These are phyloP conservation scores for Amyelois transitella DNA, from an alignment of 1,140 invertebrate genomes.

Conservation along the genomic window DNA sequence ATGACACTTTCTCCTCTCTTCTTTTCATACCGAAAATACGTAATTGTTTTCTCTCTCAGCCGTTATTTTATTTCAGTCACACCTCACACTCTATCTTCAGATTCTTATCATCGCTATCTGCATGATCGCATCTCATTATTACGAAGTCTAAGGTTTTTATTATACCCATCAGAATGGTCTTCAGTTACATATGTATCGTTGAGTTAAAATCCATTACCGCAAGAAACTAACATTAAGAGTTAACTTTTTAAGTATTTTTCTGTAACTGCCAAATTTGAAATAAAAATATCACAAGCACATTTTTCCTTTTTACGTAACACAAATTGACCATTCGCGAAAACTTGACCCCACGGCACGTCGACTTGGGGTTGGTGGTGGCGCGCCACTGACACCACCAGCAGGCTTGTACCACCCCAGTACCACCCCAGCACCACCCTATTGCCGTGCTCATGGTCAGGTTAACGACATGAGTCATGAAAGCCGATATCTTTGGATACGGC, in stretches of 20 bases:
- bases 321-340: not conserved
- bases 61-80: no score
- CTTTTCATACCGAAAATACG: no score
- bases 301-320: slow-evolving; percentile 21
- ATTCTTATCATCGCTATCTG: no score
- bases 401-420: slow-evolving; percentile 11
- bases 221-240: no score
- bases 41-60: no score
- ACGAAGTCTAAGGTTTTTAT: no score
- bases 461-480: slow-evolving; percentile 23
- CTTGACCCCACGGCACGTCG: slow-evolving; percentile 37
- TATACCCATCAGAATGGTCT: no score
- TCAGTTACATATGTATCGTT: no score
- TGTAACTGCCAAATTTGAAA: not conserved
- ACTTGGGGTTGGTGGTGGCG: slow-evolving; percentile 37
- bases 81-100: no score
- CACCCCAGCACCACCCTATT: slow-evolving; percentile 21
- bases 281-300: slow-evolving; percentile 6
- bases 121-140: no score
- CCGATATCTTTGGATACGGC: not conserved
- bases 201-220: no score
- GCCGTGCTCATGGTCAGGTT: slow-evolving; percentile 27
- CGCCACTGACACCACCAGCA: slow-evolving; percentile 45
- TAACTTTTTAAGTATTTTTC: not conserved
- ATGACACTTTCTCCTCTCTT: no score